Percentiles rank a stretch among this genome's conserved stretches.
These are phyloP conservation scores for Brachylomia viminalis DNA, from an alignment of 2,888 invertebrate species.

Conservation along the genomic window DNA sequence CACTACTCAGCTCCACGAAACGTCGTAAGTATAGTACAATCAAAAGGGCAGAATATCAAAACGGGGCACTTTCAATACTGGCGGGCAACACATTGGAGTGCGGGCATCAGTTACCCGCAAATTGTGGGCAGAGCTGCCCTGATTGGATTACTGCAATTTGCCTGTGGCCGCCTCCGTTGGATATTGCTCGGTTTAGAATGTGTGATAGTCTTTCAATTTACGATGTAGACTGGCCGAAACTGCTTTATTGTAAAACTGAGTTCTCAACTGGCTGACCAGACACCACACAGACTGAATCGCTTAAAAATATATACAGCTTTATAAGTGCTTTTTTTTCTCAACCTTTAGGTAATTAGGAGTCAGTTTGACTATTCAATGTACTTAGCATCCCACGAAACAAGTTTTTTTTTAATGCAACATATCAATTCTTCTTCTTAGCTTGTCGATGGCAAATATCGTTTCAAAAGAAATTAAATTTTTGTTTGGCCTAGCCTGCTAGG, in stretches of 20 bases:
- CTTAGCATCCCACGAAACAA: neutral
- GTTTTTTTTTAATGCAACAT: neutral
- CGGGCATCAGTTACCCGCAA: slow-evolving; percentile 67
- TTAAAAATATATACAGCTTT: neutral
- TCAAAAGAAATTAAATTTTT: too few relatives aligned
- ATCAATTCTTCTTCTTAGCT: neutral
- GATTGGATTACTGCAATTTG: slow-evolving; percentile 72
- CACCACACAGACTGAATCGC: too few relatives aligned
- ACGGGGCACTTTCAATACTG: slow-evolving; percentile 29
- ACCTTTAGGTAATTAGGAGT: neutral
- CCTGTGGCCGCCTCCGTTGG: slow-evolving; percentile 37
- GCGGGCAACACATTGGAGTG: slow-evolving; percentile 30
- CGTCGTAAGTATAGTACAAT: slow-evolving; percentile 11
- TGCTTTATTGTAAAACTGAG: slow-evolving; percentile 1
- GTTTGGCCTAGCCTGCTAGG: too few relatives aligned
- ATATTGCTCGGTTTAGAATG: slow-evolving; percentile 42
- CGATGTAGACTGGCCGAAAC: slow-evolving; percentile 14
- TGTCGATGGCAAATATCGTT: too few relatives aligned
- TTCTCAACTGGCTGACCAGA: neutral
- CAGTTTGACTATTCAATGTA: neutral
- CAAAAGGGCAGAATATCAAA: slow-evolving; percentile 48
- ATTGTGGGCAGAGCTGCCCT: slow-evolving; percentile 68
- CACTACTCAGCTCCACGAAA: neutral
- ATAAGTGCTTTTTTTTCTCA: neutral
- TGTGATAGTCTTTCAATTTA: slow-evolving; percentile 51